Evolutionary conservation across 2,113 vertebrate species (phyloP).

Genomic region (Dipodomys stephensi): DNA sequence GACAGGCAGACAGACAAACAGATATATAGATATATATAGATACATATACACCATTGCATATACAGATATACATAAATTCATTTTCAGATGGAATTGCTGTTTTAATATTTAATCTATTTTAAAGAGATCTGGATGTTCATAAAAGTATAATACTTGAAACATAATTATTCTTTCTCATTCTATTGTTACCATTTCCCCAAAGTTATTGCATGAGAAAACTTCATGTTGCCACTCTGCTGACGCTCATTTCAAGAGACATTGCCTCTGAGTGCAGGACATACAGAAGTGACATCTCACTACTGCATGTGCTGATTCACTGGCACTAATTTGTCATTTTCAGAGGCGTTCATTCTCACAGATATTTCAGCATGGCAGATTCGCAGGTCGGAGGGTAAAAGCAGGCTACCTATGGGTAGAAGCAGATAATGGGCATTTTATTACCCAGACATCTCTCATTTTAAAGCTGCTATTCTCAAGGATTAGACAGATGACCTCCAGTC

Average conservation of each 20-base stretch:
- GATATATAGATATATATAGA: too few species aligned
- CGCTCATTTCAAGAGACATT: not conserved
- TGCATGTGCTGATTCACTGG: slow-evolving; percentile 47
- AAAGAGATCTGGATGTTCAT: not conserved
- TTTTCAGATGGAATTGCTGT: not conserved
- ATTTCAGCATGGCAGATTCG: slow-evolving; percentile 61
- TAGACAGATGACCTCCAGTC: slow-evolving; percentile 77
- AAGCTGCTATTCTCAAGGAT: slow-evolving; percentile 80
- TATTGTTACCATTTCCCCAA: not conserved
- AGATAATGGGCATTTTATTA: slow-evolving; percentile 82
- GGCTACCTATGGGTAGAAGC: slow-evolving; percentile 72
- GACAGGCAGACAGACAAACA: not conserved
- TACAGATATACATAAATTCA: too few species aligned
- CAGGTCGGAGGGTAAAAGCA: slow-evolving; percentile 78
- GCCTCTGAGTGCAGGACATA: slow-evolving; percentile 23
- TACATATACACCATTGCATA: too few species aligned
- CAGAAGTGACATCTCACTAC: slow-evolving; percentile 63
- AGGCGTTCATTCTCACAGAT: slow-evolving; percentile 65
- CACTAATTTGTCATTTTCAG: slow-evolving; percentile 68
- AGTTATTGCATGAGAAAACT: slow-evolving; percentile 59
- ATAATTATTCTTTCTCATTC: not conserved
- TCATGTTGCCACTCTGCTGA: not conserved
- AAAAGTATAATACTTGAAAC: not conserved
- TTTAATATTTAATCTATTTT: not conserved
- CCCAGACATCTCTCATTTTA: slow-evolving; percentile 71